These are phyloP conservation scores for Limnephilus rhombicus DNA, from an alignment of 2,888 invertebrate species.

Conservation along the genomic window DNA sequence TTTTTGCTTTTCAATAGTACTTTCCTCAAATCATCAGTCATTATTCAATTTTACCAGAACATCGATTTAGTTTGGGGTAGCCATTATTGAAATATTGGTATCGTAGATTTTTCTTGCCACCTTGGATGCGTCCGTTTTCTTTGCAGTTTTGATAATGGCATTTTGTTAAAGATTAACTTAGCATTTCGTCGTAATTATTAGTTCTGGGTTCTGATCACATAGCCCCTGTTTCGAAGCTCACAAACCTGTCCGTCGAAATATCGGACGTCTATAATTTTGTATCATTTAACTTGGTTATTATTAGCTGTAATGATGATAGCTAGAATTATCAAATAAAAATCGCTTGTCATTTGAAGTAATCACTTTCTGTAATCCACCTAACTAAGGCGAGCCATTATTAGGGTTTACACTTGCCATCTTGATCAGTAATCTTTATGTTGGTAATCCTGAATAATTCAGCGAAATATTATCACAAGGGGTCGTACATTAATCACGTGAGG, in stretches of 20 bases:
- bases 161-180: neutral
- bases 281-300: conserved; percentile 15
- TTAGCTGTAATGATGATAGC: neutral
- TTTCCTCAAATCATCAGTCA: neutral
- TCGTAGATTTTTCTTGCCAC: neutral
- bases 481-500: too few relatives aligned
- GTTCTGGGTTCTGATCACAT: neutral
- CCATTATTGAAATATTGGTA: neutral
- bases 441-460: neutral
- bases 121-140: neutral
- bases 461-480: neutral
- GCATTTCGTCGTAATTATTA: neutral
- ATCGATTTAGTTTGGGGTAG: neutral
- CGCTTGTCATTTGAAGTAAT: conserved; percentile 37
- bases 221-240: neutral
- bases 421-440: neutral
- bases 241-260: neutral
- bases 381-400: neutral
- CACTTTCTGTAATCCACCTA: conserved; percentile 16
- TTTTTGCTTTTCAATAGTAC: neutral
- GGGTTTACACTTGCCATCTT: neutral
- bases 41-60: neutral
- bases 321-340: conserved; percentile 13
- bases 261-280: neutral
- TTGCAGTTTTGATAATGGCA: neutral